Conservation (phyloP, 2,888 invertebrate genomes). For the Dasypogon diadema region DNA sequence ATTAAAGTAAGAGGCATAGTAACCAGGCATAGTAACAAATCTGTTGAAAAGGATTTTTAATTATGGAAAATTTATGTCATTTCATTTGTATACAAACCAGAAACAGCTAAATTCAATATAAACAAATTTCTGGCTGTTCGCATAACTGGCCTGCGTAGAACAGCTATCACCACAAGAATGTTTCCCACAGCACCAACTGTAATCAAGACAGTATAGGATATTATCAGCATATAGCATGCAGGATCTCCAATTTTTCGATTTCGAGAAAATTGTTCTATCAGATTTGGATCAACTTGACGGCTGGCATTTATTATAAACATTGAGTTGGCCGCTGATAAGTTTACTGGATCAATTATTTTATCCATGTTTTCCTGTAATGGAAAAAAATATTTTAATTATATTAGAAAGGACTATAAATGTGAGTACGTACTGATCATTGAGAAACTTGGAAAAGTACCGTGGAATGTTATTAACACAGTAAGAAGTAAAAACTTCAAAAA, state of each 20-base stretch:
- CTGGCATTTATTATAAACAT: constrained; percentile 54
- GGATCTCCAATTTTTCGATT: constrained; percentile 81
- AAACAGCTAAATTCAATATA: constrained; percentile 89
- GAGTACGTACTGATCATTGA: too few relatives aligned
- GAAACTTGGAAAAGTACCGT: too few relatives aligned
- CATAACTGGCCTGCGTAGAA: constrained; percentile 89
- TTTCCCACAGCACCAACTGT: constrained; percentile 87
- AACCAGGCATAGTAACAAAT: constrained; percentile 86
- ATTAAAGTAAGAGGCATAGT: constrained; percentile 92
- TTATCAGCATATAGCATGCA: constrained; percentile 76
- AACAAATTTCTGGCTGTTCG: constrained; percentile 93
- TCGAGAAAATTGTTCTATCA: constrained; percentile 74
- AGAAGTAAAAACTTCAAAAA: too few relatives aligned
- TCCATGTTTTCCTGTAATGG: constrained; percentile 6
- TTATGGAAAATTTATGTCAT: too few relatives aligned
- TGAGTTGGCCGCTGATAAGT: constrained; percentile 21
- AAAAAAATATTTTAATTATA: too few relatives aligned
- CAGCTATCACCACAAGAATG: constrained; percentile 82
- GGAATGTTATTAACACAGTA: too few relatives aligned
- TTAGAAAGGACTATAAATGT: too few relatives aligned
- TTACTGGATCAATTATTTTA: background rate
- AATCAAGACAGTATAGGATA: constrained; percentile 81
- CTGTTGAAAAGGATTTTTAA: constrained; percentile 64
- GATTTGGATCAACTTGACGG: constrained; percentile 63
- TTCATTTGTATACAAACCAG: too few relatives aligned